Conservation (phyloP, 1,140 invertebrate genomes). For the Odontomachus brunneus region DNA sequence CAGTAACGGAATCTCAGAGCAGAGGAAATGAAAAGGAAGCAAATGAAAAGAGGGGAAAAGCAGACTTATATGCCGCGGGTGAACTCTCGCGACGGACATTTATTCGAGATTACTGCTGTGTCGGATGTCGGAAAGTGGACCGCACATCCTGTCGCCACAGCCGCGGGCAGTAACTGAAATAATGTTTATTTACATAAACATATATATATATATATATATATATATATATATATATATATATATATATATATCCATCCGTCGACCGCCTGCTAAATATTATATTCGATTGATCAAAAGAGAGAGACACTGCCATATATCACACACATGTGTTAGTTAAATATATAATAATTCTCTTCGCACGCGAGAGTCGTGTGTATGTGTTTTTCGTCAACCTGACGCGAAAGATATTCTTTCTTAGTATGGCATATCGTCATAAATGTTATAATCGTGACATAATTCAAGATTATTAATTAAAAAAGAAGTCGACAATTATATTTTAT, state of each 20-base stretch:
- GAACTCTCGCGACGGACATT: conserved; percentile 34
- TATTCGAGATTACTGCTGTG: conserved; percentile 5
- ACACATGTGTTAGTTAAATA: too few relatives aligned
- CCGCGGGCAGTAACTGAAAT: background rate
- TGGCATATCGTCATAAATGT: too few relatives aligned
- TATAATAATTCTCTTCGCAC: too few relatives aligned
- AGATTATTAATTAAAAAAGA: too few relatives aligned
- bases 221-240: conserved; percentile 22
- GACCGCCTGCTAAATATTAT: conserved; percentile 36
- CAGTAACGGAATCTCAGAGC: conserved; percentile 29
- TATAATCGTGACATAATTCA: too few relatives aligned
- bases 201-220: conserved; percentile 12
- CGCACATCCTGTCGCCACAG: conserved; percentile 16
- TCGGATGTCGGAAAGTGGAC: conserved; percentile 41
- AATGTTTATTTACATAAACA: conserved; percentile 51
- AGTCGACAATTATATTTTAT: too few relatives aligned
- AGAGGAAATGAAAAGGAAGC: conserved; percentile 17
- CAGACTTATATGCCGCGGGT: conserved; percentile 3
- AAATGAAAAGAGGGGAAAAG: background rate
- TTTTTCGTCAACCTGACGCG: too few relatives aligned
- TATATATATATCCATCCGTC: conserved; percentile 28
- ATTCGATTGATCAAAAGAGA: background rate
- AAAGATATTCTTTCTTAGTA: too few relatives aligned
- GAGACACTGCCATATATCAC: too few relatives aligned
- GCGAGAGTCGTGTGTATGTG: too few relatives aligned